These are phyloP conservation scores for Pollenia griseotomentosa DNA, from an alignment of 2,888 invertebrate species.

Conservation along the genomic window DNA sequence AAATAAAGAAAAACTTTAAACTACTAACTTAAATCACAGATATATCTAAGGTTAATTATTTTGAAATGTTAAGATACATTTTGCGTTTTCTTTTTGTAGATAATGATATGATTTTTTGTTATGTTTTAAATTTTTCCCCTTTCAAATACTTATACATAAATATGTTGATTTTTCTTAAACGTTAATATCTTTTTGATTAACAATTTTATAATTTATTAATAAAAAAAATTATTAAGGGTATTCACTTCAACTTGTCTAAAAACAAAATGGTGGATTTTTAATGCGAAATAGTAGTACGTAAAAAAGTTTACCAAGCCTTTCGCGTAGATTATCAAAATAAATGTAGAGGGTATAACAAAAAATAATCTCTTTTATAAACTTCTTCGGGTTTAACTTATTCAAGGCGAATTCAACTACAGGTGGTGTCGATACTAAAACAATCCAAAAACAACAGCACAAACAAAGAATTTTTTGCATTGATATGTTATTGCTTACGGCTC, in stretches of 20 bases:
- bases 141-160: slow-evolving; percentile 13
- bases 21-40: slow-evolving; percentile 84
- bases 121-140: background rate
- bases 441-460: no score
- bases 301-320: no score
- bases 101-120: slow-evolving; percentile 58
- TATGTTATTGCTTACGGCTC: no score
- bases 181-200: slow-evolving; percentile 9
- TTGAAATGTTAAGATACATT: slow-evolving; percentile 49
- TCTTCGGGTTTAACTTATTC: no score
- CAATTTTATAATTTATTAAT: slow-evolving; percentile 5
- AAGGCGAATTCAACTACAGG: no score
- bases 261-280: no score
- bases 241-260: background rate
- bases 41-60: slow-evolving; percentile 80
- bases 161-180: background rate
- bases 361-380: no score
- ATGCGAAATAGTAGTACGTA: no score
- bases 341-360: no score
- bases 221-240: background rate
- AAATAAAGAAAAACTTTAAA: slow-evolving; percentile 45
- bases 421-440: no score
- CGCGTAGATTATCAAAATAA: no score
- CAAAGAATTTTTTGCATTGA: no score
- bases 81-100: background rate